phyloP scores from a whole-genome alignment of 2,797 vertebrate species.

The Sebastes nivosus region DNA sequence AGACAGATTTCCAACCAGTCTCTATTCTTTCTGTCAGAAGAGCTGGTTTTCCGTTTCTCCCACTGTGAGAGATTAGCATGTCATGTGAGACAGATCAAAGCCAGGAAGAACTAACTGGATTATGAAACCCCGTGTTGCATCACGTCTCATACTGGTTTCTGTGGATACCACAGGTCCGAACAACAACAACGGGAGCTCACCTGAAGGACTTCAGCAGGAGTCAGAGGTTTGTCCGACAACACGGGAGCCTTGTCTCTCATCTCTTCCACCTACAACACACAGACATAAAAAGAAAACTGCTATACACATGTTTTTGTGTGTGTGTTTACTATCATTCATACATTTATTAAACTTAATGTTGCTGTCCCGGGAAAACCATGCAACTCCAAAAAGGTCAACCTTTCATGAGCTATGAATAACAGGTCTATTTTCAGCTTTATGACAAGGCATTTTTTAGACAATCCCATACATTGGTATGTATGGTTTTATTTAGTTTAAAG shows the following conservation, averaged over 20 bases:
- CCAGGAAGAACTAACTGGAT: conserved; percentile 40
- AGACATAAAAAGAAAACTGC: neutral
- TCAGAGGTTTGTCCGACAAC: conserved; percentile 76
- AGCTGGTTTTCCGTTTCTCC: neutral
- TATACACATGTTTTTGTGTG: too few relatives aligned
- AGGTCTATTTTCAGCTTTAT: too few relatives aligned
- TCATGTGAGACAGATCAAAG: conserved; percentile 40
- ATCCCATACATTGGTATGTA: too few relatives aligned
- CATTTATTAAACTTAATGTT: neutral
- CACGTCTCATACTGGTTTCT: conserved; percentile 16
- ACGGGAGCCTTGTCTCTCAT: conserved; percentile 75
- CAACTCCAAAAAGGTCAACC: too few relatives aligned
- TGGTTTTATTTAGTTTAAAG: too few relatives aligned
- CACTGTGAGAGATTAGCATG: conserved; percentile 32
- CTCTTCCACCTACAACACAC: conserved; percentile 77
- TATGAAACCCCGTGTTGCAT: neutral
- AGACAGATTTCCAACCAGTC: neutral
- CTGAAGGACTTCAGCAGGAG: conserved; percentile 83
- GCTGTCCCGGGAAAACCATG: neutral
- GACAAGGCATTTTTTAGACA: too few relatives aligned
- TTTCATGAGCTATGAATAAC: too few relatives aligned
- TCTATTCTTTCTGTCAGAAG: neutral
- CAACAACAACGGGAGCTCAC: conserved; percentile 59
- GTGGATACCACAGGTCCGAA: neutral
- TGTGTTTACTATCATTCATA: neutral